Evolutionary conservation across 2,888 invertebrate genomes (phyloP).

Genomic region (Andrena bicolor): DNA sequence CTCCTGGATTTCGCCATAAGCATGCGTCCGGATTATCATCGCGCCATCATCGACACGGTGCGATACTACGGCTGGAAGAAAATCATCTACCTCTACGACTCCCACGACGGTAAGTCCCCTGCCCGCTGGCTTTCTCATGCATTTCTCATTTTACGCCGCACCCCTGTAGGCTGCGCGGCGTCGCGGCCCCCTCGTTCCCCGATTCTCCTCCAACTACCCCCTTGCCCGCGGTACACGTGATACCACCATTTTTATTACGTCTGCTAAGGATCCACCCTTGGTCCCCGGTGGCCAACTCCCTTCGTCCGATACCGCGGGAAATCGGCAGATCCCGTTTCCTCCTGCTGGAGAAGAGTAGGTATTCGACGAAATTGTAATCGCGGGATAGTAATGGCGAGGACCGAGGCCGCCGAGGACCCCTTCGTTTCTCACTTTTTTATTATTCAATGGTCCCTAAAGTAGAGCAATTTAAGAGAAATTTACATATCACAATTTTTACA

Average conservation of each 20-base stretch:
- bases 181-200: constrained; percentile 16
- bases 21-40: constrained; percentile 98
- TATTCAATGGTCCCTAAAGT: background rate
- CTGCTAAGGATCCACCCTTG: constrained; percentile 51
- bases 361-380: constrained; percentile 24
- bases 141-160: constrained; percentile 79
- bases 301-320: constrained; percentile 65
- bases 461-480: too few relatives aligned
- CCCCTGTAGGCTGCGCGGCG: constrained; percentile 47
- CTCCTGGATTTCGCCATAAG: constrained; percentile 95
- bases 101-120: constrained; percentile 92
- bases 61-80: constrained; percentile 96
- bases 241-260: constrained; percentile 63
- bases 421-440: background rate
- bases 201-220: constrained; percentile 71
- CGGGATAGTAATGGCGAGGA: constrained; percentile 12
- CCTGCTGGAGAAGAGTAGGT: background rate
- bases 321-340: constrained; percentile 28
- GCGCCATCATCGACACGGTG: constrained; percentile 97
- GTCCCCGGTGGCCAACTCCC: constrained; percentile 74
- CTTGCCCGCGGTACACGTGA: background rate
- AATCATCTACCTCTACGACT: constrained; percentile 96
- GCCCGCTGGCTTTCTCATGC: constrained; percentile 70
- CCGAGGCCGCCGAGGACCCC: background rate
- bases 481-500: too few relatives aligned